phyloP scores from a whole-genome alignment of 2,113 vertebrate species.

The Larimichthys crocea region DNA sequence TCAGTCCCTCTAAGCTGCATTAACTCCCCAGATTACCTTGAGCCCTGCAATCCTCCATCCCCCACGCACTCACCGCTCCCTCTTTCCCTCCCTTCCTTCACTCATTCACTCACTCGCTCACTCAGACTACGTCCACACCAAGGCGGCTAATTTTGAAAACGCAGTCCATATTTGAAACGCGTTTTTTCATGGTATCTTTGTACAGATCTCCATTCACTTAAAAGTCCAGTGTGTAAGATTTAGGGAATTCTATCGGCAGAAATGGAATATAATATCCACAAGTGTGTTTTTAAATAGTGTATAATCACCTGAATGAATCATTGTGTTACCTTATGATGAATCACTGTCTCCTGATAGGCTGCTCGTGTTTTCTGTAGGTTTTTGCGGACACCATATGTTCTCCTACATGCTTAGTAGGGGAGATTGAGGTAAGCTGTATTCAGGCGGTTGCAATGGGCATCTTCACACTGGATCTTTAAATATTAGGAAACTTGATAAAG shows the following conservation, averaged over 20 bases:
- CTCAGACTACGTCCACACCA: constrained; percentile 32
- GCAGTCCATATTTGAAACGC: background rate
- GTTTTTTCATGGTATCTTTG: background rate
- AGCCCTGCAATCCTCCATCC: constrained; percentile 83
- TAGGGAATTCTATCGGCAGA: too few species aligned
- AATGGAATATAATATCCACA: too few species aligned
- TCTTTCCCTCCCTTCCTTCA: constrained; percentile 62
- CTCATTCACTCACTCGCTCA: constrained; percentile 71
- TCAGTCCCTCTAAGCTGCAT: constrained; percentile 85
- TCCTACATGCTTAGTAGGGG: too few species aligned
- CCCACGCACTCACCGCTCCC: constrained; percentile 70
- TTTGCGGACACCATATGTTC: too few species aligned
- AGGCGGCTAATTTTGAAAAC: constrained; percentile 60
- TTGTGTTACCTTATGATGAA: too few species aligned
- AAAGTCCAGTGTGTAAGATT: too few species aligned
- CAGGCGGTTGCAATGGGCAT: too few species aligned
- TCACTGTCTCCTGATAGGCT: too few species aligned
- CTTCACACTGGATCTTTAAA: background rate
- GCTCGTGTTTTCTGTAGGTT: too few species aligned
- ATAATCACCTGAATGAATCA: too few species aligned
- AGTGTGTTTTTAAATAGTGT: too few species aligned
- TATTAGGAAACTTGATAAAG: background rate
- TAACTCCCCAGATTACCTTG: constrained; percentile 87
- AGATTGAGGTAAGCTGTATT: too few species aligned
- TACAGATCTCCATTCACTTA: background rate